Evolutionary conservation across 2,888 invertebrate genomes (phyloP).

Genomic region (Calameuta pallipes): DNA sequence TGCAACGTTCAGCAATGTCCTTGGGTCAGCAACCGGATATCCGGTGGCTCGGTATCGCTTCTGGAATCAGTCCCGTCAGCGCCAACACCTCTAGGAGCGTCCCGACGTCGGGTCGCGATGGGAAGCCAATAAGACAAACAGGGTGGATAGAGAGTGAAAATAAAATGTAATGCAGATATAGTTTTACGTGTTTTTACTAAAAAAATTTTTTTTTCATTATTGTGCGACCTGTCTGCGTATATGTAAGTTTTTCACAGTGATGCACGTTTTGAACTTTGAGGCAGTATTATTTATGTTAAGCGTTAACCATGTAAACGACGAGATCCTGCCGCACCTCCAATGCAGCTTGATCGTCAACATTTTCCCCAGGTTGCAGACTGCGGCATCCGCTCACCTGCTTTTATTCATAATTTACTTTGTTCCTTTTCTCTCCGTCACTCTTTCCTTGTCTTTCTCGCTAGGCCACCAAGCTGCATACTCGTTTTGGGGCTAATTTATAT

Average conservation of each 20-base stretch:
- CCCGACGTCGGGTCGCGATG: constrained; percentile 7
- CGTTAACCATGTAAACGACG: constrained; percentile 37
- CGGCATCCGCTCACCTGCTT: constrained; percentile 58
- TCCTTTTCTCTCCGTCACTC: constrained; percentile 6
- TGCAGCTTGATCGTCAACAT: constrained; percentile 20
- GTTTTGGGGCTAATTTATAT: constrained; percentile 61
- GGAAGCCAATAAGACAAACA: constrained; percentile 9
- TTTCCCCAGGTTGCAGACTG: constrained; percentile 29
- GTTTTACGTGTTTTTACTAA: not conserved
- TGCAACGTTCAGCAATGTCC: not conserved
- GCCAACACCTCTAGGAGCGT: constrained; percentile 9
- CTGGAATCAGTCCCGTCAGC: constrained; percentile 63
- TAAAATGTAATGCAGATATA: not conserved
- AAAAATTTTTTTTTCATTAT: not conserved
- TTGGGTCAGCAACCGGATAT: constrained; percentile 54
- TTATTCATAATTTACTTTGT: constrained; percentile 56
- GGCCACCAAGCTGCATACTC: constrained; percentile 52
- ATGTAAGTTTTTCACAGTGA: not conserved
- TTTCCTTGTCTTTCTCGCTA: not conserved
- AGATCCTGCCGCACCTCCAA: constrained; percentile 37
- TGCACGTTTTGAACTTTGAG: not conserved
- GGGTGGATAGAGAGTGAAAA: constrained; percentile 1
- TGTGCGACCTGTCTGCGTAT: not conserved
- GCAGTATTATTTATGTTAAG: not conserved
- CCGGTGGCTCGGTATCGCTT: constrained; percentile 56